A percentile compares a stretch with the other conserved stretches of the same genome.
Evolutionary conservation across 2,888 invertebrate species (phyloP).

Genomic region (Zootermopsis nevadensis): DNA sequence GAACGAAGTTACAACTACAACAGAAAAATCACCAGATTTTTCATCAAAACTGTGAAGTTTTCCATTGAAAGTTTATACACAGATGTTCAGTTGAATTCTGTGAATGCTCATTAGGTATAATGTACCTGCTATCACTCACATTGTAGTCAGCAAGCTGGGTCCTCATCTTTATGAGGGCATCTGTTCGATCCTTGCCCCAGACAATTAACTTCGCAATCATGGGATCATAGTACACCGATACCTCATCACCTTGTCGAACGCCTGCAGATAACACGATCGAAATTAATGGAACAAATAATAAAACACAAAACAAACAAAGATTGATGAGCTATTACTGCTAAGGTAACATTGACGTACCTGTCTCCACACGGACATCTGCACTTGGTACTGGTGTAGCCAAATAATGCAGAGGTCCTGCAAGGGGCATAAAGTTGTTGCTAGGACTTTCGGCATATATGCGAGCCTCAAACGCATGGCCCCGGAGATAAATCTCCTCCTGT

Average conservation of each 20-base stretch:
- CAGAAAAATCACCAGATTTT: too few species aligned
- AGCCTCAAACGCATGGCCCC: constrained; percentile 95
- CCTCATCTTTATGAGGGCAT: constrained; percentile 83
- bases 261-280: constrained; percentile 62
- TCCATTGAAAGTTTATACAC: too few species aligned
- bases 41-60: too few species aligned
- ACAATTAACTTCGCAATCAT: constrained; percentile 99
- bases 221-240: constrained; percentile 98
- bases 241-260: constrained; percentile 90
- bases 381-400: constrained; percentile 77
- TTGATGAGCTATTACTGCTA: too few species aligned
- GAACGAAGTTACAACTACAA: too few species aligned
- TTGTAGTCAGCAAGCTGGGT: constrained; percentile 85
- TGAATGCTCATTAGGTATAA: too few species aligned
- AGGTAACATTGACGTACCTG: constrained; percentile 63
- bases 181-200: constrained; percentile 86
- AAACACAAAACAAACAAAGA: not conserved
- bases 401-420: constrained; percentile 86
- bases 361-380: constrained; percentile 85
- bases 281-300: too few species aligned
- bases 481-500: constrained; percentile 55
- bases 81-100: too few species aligned
- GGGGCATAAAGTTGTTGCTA: constrained; percentile 86
- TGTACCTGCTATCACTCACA: constrained; percentile 66
- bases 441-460: constrained; percentile 92